Base-by-base conservation (phyloP, 1,140 invertebrate genomes). In the Oreohelix idahoensis region DNA sequence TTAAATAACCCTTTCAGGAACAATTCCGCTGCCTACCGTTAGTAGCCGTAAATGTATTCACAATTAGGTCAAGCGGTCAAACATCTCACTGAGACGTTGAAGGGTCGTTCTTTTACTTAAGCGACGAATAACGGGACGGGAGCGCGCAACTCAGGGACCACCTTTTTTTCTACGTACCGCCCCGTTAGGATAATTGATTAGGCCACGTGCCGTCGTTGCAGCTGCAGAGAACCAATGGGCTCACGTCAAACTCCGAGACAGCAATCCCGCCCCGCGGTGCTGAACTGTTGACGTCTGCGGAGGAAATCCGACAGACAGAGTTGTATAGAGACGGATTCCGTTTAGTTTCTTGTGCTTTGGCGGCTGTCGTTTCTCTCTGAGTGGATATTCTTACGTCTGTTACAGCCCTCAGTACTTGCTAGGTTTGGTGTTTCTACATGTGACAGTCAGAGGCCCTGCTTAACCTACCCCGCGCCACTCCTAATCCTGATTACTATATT, bases 271-370 rank as follows among this genome's bases (percentile, higher is more conserved):
- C 42, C 49, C n/a, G 15, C 75, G 0, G 26, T 1, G 1, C 42
- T 35, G 29, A 20, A 13, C 32, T 35, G 71, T 4, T 77, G 75
- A 29, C 15, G 15, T 15, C 20, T 20, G 29, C 17, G 1, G 29
- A 36, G 49, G 49, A 53, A 51, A 51, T 36, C 75, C 75, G 75
- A 77, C 53, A 77, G 75, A 77, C 53, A 77, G 26, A 36, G 36
- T 36, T 11, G 26, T 51, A 36, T n/a, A 36, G 20, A 32, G 75
- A 51, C 32, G 75, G 32, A 36, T 38, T 49, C 32, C 17, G 45
- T 53, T 58, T 32, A 77, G 75, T 77, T 77, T 53, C 75, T 77
- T 77, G 45, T 77, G 51, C 53, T 77, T 53, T 77, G 75, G 32
- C 39, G 1, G 23, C 26, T 26, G 8, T 11, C 71, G 23, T 74